Base-by-base conservation (phyloP, 2,113 vertebrate species). In the Corydoras maculifer region DNA sequence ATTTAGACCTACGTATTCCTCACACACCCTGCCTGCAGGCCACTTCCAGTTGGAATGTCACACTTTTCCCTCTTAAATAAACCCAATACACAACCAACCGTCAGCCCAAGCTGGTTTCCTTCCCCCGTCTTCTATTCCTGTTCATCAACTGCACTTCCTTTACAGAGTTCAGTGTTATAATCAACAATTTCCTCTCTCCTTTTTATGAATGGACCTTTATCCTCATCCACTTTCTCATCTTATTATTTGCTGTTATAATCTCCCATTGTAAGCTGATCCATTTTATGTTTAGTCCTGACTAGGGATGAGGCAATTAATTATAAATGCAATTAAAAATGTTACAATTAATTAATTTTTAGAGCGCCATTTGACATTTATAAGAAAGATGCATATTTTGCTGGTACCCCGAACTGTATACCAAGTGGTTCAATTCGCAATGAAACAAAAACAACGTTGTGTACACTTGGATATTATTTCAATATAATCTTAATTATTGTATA, bases 21-120 rank as follows among this genome's bases (percentile, higher is more conserved):
- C 58, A 53, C 25, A 4, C 54, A 8, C 69, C 18, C 60, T 49
- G 31, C 65, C 62, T 31, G 18, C 62, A 64, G 32, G 50, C 62
- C 62, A 4, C 4, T 57, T 31, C 64, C 67, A 57, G 25, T 12
- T 51, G n/a, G 51, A 35, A 53, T 11, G 2, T 18, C 7, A 65
- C 31, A 13, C 59, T 50, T 58, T 25, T 55, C 32, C 12, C 10
- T 7, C 59, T 66, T 65, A 30, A 30, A 9, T 53, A 62, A 49
- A 54, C 14, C 59, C 25, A 30, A 32, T 10, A 43, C 31, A 68
- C 51, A 32, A 35, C 54, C 58, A 25, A 51, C 43, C 30, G 30
- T 1, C 51, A 3, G 60, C 32, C 2, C 43, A n/a, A 15, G 1
- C 13, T 18, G 8, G 48, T 35, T 60, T 0, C 1, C 11, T 49